These are phyloP conservation scores for Chiroxiphia lanceolata DNA, from an alignment of 2,797 vertebrate species.

Conservation along the genomic window DNA sequence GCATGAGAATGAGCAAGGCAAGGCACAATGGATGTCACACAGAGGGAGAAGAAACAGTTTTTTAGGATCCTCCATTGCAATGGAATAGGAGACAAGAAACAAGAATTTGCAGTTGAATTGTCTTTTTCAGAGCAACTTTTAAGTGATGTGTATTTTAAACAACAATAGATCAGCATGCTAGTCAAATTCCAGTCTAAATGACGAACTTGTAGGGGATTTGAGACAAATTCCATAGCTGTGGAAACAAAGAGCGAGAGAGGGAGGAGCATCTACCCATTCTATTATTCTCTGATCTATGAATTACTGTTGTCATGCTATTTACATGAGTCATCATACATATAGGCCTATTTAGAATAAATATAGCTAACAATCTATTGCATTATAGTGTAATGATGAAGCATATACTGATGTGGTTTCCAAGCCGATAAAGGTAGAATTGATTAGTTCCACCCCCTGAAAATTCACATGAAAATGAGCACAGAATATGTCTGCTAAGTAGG, in stretches of 20 bases:
- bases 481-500: not conserved
- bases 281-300: not conserved
- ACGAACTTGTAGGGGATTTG: not conserved
- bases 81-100: not conserved
- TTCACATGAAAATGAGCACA: not conserved
- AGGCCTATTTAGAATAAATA: not conserved
- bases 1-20: not conserved
- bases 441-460: not conserved
- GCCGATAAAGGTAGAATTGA: not conserved
- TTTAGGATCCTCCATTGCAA: not conserved
- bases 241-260: not conserved
- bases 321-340: fast-evolving
- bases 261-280: not conserved
- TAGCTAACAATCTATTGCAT: not conserved
- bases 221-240: not conserved
- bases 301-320: not conserved
- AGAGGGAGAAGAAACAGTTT: not conserved
- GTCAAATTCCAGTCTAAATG: not conserved
- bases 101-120: not conserved
- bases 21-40: not conserved
- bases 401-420: not conserved
- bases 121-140: not conserved
- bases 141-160: not conserved
- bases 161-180: not conserved
- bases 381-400: not conserved